Base-by-base conservation (phyloP, 2,113 vertebrate genomes). In the Tautogolabrus adspersus region DNA sequence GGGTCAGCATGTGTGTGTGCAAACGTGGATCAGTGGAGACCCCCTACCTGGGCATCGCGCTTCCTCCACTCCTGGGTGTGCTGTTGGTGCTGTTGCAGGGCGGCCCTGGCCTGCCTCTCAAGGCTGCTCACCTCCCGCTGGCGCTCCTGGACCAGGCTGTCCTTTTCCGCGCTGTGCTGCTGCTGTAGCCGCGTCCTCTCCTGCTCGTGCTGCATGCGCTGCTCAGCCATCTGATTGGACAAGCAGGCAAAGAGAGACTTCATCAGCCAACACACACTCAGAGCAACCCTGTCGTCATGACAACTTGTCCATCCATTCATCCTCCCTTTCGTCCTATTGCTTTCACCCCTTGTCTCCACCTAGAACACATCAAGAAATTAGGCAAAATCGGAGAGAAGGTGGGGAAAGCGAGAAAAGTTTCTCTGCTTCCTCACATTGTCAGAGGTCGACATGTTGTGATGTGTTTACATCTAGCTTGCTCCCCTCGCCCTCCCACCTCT, bases 201-300 rank as follows among this genome's bases (percentile, higher is more conserved):
- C 94, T 98, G 96, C 92, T 99, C 97, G 82, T 96, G 96, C 96
- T 96, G 96, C 96, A 96, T 94, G 94, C 96, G 97, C 95, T 98
- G 96, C 96, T 97, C 96, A 94, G 96, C 95, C 95, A 98, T 99
- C 98, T 99, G 97, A 99, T 98, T 98, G 97, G 97, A 97, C 96
- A 96, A 96, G 89, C 93, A 94, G 82, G 83, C 87, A 86, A 88
- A 94, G 85, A 93, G 87, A 92, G 95, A 97, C 96, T 97, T 96
- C 96, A 97, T 98, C 96, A 97, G 88, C 92, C 88, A 92, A 92
- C 91, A 87, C 91, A 92, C 66, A 89, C 81, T 83, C 87, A 63
- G 95, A 85, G 88, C 89, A 92, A 90, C 89, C 89, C 84, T 85
- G 94, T 94, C 92, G 94, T 94, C 94, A 95, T 95, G 94, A 95